Conservation (phyloP, 2,888 invertebrate genomes). For the Cactoblastis cactorum region DNA sequence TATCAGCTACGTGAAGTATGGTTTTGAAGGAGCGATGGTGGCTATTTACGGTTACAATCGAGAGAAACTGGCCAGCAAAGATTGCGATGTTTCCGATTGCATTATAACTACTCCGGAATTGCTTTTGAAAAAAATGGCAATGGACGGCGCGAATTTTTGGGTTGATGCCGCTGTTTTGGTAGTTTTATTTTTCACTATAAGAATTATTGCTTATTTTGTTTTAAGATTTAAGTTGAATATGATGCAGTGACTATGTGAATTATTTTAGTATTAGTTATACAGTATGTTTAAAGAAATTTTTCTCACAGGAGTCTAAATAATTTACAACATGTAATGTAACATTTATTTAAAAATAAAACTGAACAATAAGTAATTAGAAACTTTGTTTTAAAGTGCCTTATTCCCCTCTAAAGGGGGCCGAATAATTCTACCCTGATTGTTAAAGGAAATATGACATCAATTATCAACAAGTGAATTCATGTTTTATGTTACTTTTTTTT, state of each 20-base stretch:
- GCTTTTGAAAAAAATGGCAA: constrained; percentile 91
- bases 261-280: too few species aligned
- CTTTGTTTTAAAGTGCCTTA: too few species aligned
- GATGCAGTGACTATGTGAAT: constrained; percentile 56
- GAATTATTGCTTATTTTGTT: constrained; percentile 89
- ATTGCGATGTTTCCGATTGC: constrained; percentile 74
- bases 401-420: too few species aligned
- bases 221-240: constrained; percentile 87
- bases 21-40: constrained; percentile 95
- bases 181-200: constrained; percentile 87
- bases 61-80: constrained; percentile 77
- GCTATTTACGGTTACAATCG: constrained; percentile 93
- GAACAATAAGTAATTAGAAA: too few species aligned
- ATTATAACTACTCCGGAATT: constrained; percentile 86
- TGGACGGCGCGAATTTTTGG: constrained; percentile 88
- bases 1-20: constrained; percentile 91
- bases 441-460: too few species aligned
- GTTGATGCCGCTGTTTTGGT: constrained; percentile 90
- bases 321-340: too few species aligned
- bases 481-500: too few species aligned
- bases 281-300: not conserved
- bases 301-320: not conserved
- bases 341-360: too few species aligned
- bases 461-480: too few species aligned
- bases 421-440: too few species aligned